These are phyloP conservation scores for Chelmon rostratus DNA, from an alignment of 2,797 vertebrate genomes.

Conservation along the genomic window DNA sequence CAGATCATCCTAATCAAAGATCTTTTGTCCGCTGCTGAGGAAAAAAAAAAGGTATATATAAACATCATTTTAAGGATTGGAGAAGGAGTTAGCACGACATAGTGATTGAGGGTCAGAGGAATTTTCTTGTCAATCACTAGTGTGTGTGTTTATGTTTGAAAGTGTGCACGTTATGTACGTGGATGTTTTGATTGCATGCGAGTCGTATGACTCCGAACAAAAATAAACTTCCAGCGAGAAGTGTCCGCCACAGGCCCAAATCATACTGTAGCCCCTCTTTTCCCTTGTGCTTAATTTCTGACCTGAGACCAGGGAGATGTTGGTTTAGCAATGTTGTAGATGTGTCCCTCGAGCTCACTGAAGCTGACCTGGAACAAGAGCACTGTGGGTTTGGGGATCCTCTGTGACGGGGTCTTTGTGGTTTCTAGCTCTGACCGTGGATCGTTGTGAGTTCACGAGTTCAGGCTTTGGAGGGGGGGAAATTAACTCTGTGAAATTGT, in stretches of 20 bases:
- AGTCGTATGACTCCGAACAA: conserved; percentile 51
- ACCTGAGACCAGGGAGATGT: conserved; percentile 70
- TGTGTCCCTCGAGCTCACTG: conserved; percentile 61
- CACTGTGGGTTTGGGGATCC: conserved; percentile 63
- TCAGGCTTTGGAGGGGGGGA: conserved; percentile 38
- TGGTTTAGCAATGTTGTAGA: conserved; percentile 64
- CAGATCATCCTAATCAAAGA: neutral
- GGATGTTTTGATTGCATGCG: conserved; percentile 69
- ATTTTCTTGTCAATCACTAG: conserved; percentile 52
- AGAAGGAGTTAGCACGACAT: neutral
- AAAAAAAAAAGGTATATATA: conserved; percentile 21
- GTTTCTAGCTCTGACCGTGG: conserved; percentile 51
- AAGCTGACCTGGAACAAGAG: conserved; percentile 57
- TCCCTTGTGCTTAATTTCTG: conserved; percentile 70
- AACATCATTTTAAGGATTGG: conserved; percentile 7
- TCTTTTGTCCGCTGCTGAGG: conserved; percentile 26
- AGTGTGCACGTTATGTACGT: conserved; percentile 41
- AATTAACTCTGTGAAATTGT: conserved; percentile 34
- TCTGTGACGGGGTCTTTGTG: conserved; percentile 51
- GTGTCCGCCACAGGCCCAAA: conserved; percentile 23
- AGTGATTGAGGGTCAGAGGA: conserved; percentile 33
- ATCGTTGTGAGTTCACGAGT: conserved; percentile 63
- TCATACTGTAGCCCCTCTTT: conserved; percentile 47
- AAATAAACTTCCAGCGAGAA: conserved; percentile 71
- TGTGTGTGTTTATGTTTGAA: conserved; percentile 61